Conservation (phyloP, 2,888 invertebrate genomes). For the Colostygia pectinataria region DNA sequence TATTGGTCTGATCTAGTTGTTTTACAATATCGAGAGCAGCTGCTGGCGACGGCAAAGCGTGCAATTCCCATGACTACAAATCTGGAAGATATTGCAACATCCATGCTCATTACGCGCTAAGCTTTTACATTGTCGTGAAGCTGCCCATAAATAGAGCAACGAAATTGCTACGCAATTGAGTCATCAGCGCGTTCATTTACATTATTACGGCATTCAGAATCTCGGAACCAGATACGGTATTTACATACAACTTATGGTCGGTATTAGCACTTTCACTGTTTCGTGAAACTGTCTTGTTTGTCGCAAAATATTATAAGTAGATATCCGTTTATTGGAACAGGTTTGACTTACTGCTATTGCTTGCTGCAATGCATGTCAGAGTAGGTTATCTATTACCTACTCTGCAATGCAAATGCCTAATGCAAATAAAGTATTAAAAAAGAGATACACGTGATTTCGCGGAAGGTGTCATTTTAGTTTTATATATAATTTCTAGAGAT, state of each 20-base stretch:
- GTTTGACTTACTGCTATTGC: slow-evolving; percentile 2
- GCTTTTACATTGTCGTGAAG: slow-evolving; percentile 26
- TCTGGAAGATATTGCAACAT: slow-evolving; percentile 27
- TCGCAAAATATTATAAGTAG: slow-evolving; percentile 21
- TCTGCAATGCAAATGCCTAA: neutral
- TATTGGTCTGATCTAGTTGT: slow-evolving; percentile 65
- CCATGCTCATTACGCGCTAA: slow-evolving; percentile 26
- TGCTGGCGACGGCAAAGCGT: slow-evolving; percentile 37
- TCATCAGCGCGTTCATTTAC: slow-evolving; percentile 20
- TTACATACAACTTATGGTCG: slow-evolving; percentile 27
- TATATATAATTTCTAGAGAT: too few relatives aligned
- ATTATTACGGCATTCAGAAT: slow-evolving; percentile 21
- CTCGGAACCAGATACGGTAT: slow-evolving; percentile 13
- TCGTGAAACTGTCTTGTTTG: slow-evolving; percentile 26
- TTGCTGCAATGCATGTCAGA: neutral
- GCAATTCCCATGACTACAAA: slow-evolving; percentile 55
- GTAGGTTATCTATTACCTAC: too few relatives aligned
- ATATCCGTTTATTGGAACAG: slow-evolving; percentile 14
- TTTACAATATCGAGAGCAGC: slow-evolving; percentile 58
- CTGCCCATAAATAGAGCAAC: slow-evolving; percentile 26
- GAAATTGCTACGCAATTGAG: slow-evolving; percentile 14
- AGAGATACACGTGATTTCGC: too few relatives aligned
- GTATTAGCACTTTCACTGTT: slow-evolving; percentile 36
- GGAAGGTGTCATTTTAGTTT: too few relatives aligned
- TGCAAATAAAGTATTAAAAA: too few relatives aligned